Conservation (phyloP, 1,140 invertebrate genomes). For the Temnothorax nylanderi region DNA sequence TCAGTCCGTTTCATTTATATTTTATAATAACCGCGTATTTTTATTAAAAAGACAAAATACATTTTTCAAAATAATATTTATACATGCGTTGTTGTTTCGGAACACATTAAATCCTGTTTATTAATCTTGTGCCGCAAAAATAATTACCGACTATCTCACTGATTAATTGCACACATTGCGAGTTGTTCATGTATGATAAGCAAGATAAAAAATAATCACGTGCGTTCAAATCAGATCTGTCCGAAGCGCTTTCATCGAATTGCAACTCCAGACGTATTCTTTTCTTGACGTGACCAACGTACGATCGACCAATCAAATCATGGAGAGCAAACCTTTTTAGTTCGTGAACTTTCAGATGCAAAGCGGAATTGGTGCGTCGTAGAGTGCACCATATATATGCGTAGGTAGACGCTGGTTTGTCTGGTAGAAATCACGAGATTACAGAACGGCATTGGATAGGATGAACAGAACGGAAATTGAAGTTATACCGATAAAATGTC, state of each 20-base stretch:
- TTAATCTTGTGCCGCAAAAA: neutral
- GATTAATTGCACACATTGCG: neutral
- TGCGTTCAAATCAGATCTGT: neutral
- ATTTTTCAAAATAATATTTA: neutral
- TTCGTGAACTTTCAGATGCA: neutral
- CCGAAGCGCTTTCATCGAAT: neutral
- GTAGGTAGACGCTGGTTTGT: neutral
- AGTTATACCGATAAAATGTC: slow-evolving; percentile 9
- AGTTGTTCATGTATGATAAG: neutral
- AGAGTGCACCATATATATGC: neutral
- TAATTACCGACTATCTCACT: neutral
- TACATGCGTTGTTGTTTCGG: neutral
- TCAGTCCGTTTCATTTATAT: neutral
- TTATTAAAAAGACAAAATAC: neutral
- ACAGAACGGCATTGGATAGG: neutral
- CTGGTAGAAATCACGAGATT: slow-evolving; percentile 10
- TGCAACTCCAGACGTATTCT: neutral
- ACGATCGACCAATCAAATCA: neutral
- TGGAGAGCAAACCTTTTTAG: neutral
- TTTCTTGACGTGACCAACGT: neutral
- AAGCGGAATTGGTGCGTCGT: neutral
- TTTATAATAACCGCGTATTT: neutral
- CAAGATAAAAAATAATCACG: neutral
- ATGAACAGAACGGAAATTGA: neutral
- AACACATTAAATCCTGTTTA: too few relatives aligned